Evolutionary conservation across 2,113 vertebrate genomes (phyloP), one percentile per base, ranked within the genome.

Genomic region (Catharus bicknelli): DNA sequence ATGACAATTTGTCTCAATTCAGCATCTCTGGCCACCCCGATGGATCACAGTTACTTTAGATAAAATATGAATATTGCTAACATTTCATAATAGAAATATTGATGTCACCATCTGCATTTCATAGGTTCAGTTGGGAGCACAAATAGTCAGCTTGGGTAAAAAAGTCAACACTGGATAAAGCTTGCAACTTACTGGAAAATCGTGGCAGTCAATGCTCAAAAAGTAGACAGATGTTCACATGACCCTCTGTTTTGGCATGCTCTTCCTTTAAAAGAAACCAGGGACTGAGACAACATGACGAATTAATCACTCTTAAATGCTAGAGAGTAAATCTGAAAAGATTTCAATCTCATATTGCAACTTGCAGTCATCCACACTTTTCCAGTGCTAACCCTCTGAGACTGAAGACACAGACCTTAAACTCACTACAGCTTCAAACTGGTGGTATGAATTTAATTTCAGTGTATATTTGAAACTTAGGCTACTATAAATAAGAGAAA

Each of bases 231-330:
- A 50, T 1, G 1, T 58, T 88, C 70, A 57, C 48, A 36, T n/a
- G 48, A 85, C 48, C 38, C 22, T 59, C 32, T 80, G 14, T n/a
- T 82, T 69, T 50, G 51, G 51, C 58, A 83, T 43, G 5, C 58
- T 36, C 36, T 77, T 90, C 45, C 40, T 86, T 61, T 34, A 64
- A 66, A 74, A 94, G 45, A 88, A 83, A 76, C 11, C 19, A 83
- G 68, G 20, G 45, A 38, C 36, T 74, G 64, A 76, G 70, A 29
- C 78, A 90, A 63, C 26, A 40, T 6, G 19, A 77, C 1, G 10
- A 93, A 87, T 73, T 8, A 94, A 93, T 92, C 89, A 73, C 32
- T 84, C 66, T 22, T 87, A 90, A 85, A 88, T 54, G 47, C 73
- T 63, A 8, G 53, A 94, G 48, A 63, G 48, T 36, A 54, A 82